Base-by-base conservation (phyloP, 2,113 vertebrate species). In the Eleginops maclovinus region DNA sequence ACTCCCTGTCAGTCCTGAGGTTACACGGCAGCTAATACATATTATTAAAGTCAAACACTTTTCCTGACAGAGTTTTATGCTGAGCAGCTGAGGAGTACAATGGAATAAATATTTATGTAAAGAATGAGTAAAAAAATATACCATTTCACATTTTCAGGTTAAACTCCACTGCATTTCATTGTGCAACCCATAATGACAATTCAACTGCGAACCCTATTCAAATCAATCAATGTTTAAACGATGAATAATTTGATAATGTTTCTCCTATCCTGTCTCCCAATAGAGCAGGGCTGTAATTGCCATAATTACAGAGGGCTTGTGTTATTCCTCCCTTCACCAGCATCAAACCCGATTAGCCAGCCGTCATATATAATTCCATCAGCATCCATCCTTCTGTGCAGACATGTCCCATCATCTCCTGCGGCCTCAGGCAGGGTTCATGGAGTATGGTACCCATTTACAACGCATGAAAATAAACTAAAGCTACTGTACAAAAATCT, bases 361-460 rank as follows among this genome's bases (percentile, higher is more conserved):
- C 79, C 70, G 75, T 83, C 69, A 77, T 67, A 49, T 77, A 79
- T 88, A 89, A 90, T 88, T 83, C 78, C 75, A 82, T 86, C 81
- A 80, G 75, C 72, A 86, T 87, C 72, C 60, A 56, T 82, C 36
- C 77, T 60, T 82, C 70, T 47, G 77, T 47, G 40, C 75, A 86
- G 81, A 87, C 90, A 87, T 91, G 90, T 90, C 82, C 77, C 67
- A 83, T 93, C 90, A 77, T 84, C 81, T 83, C 82, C 77, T 54
- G 4, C n/a, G 63, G 77, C 86, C 77, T 83, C 31, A 14, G 86
- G 89, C 89, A 15, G 5, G 64, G 60, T 61, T 88, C 14, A 62
- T 41, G 53, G 26, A 85, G 51, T 61, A 15, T 36, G 40, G 62
- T 55, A 55, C 66, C 43, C 69, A 72, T 19, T 59, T 68, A 68